Evolutionary conservation across 2,888 invertebrate genomes (phyloP).

Genomic region (Gibbula magus): DNA sequence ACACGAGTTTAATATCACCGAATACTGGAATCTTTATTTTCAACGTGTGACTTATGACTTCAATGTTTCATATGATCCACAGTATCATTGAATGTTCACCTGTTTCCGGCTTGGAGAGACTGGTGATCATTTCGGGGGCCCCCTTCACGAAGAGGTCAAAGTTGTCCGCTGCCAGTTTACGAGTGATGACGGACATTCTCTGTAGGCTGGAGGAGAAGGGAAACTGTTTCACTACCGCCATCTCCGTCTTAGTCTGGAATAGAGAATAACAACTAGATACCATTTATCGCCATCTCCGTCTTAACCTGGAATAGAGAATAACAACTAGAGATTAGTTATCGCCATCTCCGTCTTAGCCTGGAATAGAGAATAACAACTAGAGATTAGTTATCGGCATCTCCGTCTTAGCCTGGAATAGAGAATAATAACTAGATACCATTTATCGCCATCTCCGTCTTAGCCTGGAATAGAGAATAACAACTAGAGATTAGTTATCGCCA

Average conservation of each 20-base stretch:
- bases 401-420: no score
- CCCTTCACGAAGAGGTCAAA: slow-evolving; percentile 89
- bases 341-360: no score
- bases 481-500: no score
- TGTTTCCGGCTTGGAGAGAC: slow-evolving; percentile 84
- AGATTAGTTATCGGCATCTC: no score
- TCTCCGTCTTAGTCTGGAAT: slow-evolving; percentile 75
- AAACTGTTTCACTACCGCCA: slow-evolving; percentile 87
- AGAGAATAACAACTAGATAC: not conserved
- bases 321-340: no score
- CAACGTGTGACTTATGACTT: no score
- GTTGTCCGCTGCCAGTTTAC: slow-evolving; percentile 84
- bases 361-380: not conserved
- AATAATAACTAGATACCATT: no score
- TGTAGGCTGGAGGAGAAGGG: slow-evolving; percentile 89
- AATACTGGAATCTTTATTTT: no score
- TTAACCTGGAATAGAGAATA: not conserved
- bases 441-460: no score
- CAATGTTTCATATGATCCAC: no score
- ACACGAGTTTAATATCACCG: no score
- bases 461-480: no score
- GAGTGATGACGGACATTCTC: slow-evolving; percentile 90
- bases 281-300: not conserved
- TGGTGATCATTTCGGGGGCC: slow-evolving; percentile 92
- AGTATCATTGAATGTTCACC: slow-evolving; percentile 72